Conservation (phyloP, 2,113 vertebrate genomes). For the Heloderma charlesbogerti region DNA sequence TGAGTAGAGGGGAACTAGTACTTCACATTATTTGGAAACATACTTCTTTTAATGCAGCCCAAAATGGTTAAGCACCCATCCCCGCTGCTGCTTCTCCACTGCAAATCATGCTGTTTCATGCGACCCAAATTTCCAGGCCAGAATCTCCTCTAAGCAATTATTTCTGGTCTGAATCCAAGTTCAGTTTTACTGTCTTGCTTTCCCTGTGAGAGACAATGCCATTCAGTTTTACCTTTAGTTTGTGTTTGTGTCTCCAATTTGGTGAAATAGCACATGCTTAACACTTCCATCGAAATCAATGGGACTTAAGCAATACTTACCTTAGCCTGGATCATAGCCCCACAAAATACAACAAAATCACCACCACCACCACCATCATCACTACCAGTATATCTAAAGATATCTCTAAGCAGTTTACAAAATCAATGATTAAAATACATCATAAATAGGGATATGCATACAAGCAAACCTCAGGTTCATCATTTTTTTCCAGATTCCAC, state of each 20-base stretch:
- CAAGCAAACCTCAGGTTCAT: too few species aligned
- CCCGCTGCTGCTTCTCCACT: background rate
- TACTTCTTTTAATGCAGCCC: too few species aligned
- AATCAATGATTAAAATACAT: too few species aligned
- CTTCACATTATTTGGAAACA: too few species aligned
- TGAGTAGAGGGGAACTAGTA: too few species aligned
- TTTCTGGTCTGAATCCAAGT: background rate
- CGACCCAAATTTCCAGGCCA: background rate
- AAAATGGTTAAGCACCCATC: background rate
- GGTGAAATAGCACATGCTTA: background rate
- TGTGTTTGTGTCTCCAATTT: background rate
- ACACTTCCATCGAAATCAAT: background rate
- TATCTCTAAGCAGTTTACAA: too few species aligned
- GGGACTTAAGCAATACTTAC: background rate
- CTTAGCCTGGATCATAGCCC: background rate
- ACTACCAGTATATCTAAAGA: too few species aligned
- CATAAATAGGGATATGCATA: too few species aligned
- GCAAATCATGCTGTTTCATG: background rate
- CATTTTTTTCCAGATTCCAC: too few species aligned
- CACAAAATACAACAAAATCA: background rate
- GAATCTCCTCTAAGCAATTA: background rate
- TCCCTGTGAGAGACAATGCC: background rate
- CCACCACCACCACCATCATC: too few species aligned
- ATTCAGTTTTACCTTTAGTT: background rate
- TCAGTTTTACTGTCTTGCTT: background rate